A percentile compares a stretch with the other conserved stretches of the same genome.
Evolutionary conservation across 1,140 invertebrate species (phyloP).

Genomic region (Euschistus heros): DNA sequence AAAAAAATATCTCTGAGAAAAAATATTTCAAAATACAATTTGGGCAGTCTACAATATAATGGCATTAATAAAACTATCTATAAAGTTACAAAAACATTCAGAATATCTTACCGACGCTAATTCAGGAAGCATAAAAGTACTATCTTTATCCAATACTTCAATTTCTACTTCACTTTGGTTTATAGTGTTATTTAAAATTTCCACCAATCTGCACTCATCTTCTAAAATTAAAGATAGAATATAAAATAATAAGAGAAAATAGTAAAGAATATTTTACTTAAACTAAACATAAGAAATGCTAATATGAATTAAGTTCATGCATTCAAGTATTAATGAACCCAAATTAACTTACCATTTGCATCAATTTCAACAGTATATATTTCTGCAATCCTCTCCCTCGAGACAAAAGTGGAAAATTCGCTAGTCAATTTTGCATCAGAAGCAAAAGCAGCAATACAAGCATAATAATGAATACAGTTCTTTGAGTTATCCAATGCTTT

Average conservation of each 20-base stretch:
- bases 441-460: conserved; percentile 69
- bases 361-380: conserved; percentile 22
- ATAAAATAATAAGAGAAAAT: not conserved
- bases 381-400: conserved; percentile 36
- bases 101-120: not conserved
- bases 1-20: too few relatives aligned
- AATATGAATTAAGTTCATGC: not conserved
- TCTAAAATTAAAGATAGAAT: not conserved
- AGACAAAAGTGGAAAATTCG: conserved; percentile 59
- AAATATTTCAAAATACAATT: too few relatives aligned
- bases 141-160: conserved; percentile 5
- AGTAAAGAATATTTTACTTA: not conserved
- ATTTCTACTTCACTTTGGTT: conserved; percentile 4
- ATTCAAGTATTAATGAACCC: too few relatives aligned
- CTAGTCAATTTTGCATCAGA: conserved; percentile 53
- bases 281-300: not conserved
- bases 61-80: too few relatives aligned
- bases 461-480: conserved; percentile 53
- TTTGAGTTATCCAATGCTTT: conserved; percentile 30
- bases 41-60: too few relatives aligned
- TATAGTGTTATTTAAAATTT: conserved; percentile 4
- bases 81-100: not conserved
- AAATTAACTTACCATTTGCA: conserved; percentile 9
- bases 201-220: not conserved
- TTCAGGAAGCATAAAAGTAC: conserved; percentile 11